Evolutionary conservation across 1,140 invertebrate species (phyloP).

Genomic region (Drosophila ironensis): DNA sequence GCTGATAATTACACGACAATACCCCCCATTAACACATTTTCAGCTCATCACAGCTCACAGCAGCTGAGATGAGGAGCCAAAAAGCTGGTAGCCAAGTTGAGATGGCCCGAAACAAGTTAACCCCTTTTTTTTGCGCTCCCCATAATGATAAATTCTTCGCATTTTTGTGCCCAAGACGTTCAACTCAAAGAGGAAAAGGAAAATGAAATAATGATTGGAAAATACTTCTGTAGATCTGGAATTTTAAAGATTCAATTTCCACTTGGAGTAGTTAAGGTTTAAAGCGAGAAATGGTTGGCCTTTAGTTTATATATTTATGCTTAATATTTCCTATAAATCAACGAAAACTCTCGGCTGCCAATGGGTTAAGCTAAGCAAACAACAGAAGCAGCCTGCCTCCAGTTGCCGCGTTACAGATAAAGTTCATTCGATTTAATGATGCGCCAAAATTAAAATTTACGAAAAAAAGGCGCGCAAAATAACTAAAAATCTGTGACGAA

Average conservation of each 20-base stretch:
- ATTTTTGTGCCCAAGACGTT: not conserved
- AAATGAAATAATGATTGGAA: not conserved
- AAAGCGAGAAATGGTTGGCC: too few relatives aligned
- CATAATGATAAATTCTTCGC: not conserved
- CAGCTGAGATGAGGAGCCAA: constrained; percentile 23
- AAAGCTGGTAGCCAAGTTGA: constrained; percentile 24
- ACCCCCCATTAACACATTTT: constrained; percentile 80
- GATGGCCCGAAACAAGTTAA: constrained; percentile 13
- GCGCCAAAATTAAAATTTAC: constrained; percentile 48
- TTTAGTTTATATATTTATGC: too few relatives aligned
- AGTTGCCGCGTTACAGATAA: constrained; percentile 61
- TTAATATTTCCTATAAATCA: too few relatives aligned
- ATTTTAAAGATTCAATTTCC: too few relatives aligned
- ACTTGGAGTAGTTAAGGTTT: too few relatives aligned
- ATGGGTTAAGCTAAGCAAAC: constrained; percentile 15
- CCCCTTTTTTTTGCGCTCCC: constrained; percentile 9
- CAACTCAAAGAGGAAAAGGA: not conserved
- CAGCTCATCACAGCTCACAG: constrained; percentile 64
- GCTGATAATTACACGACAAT: constrained; percentile 78
- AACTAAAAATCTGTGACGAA: constrained; percentile 43
- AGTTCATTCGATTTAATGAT: constrained; percentile 78
- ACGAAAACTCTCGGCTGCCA: not conserved
- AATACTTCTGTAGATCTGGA: too few relatives aligned
- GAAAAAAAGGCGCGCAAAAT: constrained; percentile 3
- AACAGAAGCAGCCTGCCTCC: constrained; percentile 15